A percentile compares a stretch with the other conserved stretches of the same genome.
These are phyloP conservation scores for Drosophila demipolita DNA, from an alignment of 2,888 invertebrate genomes.

Conservation along the genomic window DNA sequence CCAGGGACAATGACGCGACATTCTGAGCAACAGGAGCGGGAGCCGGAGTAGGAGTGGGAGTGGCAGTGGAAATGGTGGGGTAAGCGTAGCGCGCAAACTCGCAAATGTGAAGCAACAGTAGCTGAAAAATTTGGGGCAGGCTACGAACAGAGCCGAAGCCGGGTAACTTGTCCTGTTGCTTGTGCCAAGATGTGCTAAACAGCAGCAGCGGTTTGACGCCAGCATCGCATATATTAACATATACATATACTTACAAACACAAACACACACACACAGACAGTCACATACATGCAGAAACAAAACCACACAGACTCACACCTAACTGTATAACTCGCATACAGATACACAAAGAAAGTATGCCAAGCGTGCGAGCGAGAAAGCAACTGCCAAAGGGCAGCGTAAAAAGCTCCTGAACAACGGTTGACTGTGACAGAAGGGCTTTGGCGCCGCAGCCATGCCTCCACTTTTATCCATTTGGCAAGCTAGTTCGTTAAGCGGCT, in stretches of 20 bases:
- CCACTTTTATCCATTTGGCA: neutral
- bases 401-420: slow-evolving; percentile 64
- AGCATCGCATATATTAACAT: slow-evolving; percentile 52
- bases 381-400: slow-evolving; percentile 50
- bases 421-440: slow-evolving; percentile 30
- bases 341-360: slow-evolving; percentile 14
- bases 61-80: neutral
- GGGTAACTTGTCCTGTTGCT: slow-evolving; percentile 69
- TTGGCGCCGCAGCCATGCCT: slow-evolving; percentile 17
- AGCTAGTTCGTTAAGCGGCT: slow-evolving; percentile 18
- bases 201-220: slow-evolving; percentile 61
- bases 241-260: slow-evolving; percentile 16
- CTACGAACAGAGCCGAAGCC: slow-evolving; percentile 14
- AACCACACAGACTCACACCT: neutral
- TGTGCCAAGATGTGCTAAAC: slow-evolving; percentile 60
- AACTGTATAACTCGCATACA: slow-evolving; percentile 4
- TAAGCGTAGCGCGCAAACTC: slow-evolving; percentile 56
- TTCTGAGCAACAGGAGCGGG: slow-evolving; percentile 2
- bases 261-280: neutral
- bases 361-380: slow-evolving; percentile 52
- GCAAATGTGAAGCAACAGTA: slow-evolving; percentile 45
- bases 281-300: neutral
- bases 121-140: slow-evolving; percentile 64
- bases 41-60: neutral
- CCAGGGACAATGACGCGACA: slow-evolving; percentile 36